Evolutionary conservation across 2,888 invertebrate genomes (phyloP).

Genomic region (Epinotia demarniana): DNA sequence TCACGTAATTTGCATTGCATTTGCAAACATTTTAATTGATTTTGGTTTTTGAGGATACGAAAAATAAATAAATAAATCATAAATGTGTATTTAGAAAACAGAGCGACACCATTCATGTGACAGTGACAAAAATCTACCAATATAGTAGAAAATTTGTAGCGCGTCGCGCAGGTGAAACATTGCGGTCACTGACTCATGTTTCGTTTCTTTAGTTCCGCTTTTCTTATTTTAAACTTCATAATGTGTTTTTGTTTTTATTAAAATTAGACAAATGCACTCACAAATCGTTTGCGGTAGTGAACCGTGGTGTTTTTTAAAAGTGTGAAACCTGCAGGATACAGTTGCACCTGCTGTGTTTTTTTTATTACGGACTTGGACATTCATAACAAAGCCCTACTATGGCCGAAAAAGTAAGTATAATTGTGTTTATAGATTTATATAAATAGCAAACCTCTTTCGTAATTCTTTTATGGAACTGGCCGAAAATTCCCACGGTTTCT

Average conservation of each 20-base stretch:
- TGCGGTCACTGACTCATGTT: conserved; percentile 47
- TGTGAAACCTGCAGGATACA: conserved; percentile 10
- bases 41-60: too few relatives aligned
- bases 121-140: conserved; percentile 28
- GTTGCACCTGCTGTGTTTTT: conserved; percentile 50
- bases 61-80: too few relatives aligned
- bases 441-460: conserved; percentile 29
- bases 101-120: not conserved
- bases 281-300: conserved; percentile 15
- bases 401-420: conserved; percentile 66
- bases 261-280: conserved; percentile 31
- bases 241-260: conserved; percentile 42
- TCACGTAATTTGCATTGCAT: too few relatives aligned
- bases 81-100: not conserved
- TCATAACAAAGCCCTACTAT: conserved; percentile 53
- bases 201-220: conserved; percentile 46
- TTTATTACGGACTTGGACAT: conserved; percentile 34
- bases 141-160: conserved; percentile 27
- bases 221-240: conserved; percentile 36
- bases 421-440: not conserved
- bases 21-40: too few relatives aligned
- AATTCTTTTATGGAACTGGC: conserved; percentile 13
- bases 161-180: conserved; percentile 34
- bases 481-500: conserved; percentile 22
- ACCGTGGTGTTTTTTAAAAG: conserved; percentile 20